Evolutionary conservation across 64 coral and sea anemone species (phyloP).

Genomic region (Acropora yongei): DNA sequence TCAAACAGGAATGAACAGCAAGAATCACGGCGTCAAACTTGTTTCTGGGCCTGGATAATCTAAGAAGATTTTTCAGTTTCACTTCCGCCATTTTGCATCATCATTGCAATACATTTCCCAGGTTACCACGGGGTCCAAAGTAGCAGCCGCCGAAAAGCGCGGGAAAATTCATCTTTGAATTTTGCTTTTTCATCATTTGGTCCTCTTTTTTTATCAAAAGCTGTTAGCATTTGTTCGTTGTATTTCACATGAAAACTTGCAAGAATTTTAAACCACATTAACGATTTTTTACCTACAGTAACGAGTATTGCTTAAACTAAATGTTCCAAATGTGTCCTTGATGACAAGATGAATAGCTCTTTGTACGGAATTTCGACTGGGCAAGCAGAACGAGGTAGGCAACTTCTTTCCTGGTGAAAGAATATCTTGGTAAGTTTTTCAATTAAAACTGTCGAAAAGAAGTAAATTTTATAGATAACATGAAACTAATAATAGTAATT

Average conservation of each 20-base stretch:
- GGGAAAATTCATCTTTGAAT: conserved; percentile 35
- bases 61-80: conserved; percentile 60
- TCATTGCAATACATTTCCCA: neutral
- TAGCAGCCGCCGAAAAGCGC: conserved; percentile 21
- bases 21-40: conserved; percentile 67
- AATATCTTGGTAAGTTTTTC: no score
- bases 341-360: neutral
- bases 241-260: no score
- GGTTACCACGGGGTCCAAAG: neutral
- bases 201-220: neutral
- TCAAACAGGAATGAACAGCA: conserved; percentile 61
- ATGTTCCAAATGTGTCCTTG: neutral
- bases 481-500: no score
- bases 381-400: neutral
- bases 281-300: no score
- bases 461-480: no score
- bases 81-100: conserved; percentile 71
- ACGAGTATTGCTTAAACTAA: no score
- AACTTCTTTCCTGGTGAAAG: neutral
- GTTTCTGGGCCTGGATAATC: conserved; percentile 46
- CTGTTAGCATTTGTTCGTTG: no score
- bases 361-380: neutral
- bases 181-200: neutral
- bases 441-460: no score
- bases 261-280: no score